Conservation (phyloP, 2,797 vertebrate species). For the Microhierax caerulescens region DNA sequence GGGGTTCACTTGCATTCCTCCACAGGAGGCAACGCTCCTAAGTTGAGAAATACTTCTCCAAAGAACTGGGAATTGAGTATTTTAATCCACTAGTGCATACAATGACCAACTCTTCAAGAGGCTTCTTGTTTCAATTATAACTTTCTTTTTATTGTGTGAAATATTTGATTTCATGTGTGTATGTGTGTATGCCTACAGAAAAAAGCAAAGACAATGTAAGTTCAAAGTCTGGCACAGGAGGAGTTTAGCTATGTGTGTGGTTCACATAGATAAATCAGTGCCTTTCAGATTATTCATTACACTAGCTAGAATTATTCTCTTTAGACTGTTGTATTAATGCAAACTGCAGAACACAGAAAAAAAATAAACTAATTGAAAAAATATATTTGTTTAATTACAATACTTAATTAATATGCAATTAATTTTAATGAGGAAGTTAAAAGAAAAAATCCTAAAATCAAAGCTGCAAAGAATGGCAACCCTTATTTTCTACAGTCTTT, state of each 20-base stretch:
- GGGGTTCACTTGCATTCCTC: neutral
- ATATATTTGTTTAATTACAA: neutral
- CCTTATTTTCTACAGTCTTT: neutral
- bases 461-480: neutral
- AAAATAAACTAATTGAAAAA: constrained; percentile 14
- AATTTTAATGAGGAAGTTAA: constrained; percentile 1
- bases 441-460: constrained; percentile 23
- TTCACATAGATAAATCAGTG: constrained; percentile 54
- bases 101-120: neutral
- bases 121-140: constrained; percentile 29
- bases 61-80: neutral
- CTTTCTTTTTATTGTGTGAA: constrained; percentile 23
- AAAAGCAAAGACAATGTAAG: neutral
- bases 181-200: neutral
- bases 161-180: neutral
- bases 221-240: constrained; percentile 52
- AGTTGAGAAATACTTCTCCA: constrained; percentile 8
- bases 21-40: neutral
- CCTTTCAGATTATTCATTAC: constrained; percentile 65
- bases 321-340: neutral
- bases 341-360: constrained; percentile 7
- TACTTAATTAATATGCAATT: constrained; percentile 12
- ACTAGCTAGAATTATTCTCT: constrained; percentile 33
- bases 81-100: constrained; percentile 36
- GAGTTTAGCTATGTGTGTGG: constrained; percentile 51